phyloP scores from a whole-genome alignment of 2,113 vertebrate genomes.

The Labrus mixtus region DNA sequence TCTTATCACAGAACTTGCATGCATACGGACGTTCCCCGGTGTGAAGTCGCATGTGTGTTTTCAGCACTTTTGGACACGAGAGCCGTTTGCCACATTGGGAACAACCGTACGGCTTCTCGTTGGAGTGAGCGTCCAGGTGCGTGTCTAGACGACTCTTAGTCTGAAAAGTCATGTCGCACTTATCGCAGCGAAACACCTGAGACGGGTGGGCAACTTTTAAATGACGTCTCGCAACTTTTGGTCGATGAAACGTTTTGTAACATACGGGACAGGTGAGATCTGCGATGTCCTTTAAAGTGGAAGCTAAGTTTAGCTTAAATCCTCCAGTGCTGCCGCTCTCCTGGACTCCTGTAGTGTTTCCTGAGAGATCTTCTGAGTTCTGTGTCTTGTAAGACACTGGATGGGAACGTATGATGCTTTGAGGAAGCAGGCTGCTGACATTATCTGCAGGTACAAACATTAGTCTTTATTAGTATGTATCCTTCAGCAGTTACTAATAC shows the following conservation, averaged over 20 bases:
- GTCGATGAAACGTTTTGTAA: background rate
- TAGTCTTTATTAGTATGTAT: no score
- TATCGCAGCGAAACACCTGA: background rate
- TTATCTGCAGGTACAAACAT: background rate
- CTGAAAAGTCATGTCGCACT: constrained; percentile 2
- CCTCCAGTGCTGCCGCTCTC: background rate
- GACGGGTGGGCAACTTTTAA: background rate
- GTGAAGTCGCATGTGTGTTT: constrained; percentile 5
- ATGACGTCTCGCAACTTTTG: background rate
- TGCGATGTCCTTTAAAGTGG: background rate
- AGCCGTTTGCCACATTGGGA: background rate
- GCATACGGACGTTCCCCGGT: background rate
- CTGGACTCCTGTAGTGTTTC: background rate
- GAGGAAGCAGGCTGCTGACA: constrained; percentile 10
- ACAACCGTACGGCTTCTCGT: constrained; percentile 3
- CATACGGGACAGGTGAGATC: background rate
- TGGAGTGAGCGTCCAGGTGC: background rate
- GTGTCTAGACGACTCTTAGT: background rate
- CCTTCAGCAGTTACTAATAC: no score
- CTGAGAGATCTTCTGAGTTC: background rate
- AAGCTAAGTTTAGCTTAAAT: background rate
- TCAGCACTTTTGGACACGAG: background rate
- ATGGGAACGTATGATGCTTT: background rate
- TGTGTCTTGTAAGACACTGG: background rate
- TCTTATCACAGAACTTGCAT: constrained; percentile 2